These are phyloP conservation scores for Diplodus sargus DNA, from an alignment of 2,797 vertebrate genomes.

Conservation along the genomic window DNA sequence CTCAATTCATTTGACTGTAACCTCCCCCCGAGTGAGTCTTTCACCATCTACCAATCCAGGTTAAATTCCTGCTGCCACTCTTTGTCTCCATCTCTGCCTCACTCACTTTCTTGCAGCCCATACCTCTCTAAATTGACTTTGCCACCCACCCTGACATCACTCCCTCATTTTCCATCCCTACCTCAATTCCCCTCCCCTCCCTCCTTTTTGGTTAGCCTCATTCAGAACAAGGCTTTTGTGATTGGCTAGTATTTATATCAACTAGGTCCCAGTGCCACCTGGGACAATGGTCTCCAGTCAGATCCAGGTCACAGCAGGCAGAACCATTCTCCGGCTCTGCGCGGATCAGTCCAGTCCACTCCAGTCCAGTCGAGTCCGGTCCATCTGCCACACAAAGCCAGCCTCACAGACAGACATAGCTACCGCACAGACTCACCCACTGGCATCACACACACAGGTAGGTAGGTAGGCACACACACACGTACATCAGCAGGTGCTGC, in stretches of 20 bases:
- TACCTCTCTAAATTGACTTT: slow-evolving; percentile 56
- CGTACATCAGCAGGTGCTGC: slow-evolving; percentile 65
- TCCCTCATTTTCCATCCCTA: slow-evolving; percentile 55
- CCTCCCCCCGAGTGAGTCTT: neutral
- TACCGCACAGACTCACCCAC: slow-evolving; percentile 57
- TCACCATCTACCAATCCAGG: slow-evolving; percentile 26
- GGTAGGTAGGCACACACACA: slow-evolving; percentile 29
- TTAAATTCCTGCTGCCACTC: slow-evolving; percentile 30
- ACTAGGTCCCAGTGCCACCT: slow-evolving; percentile 87
- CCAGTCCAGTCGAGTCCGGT: slow-evolving; percentile 43
- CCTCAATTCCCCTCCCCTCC: slow-evolving; percentile 64
- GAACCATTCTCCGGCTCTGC: slow-evolving; percentile 67
- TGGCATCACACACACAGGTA: slow-evolving; percentile 49
- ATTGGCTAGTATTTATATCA: slow-evolving; percentile 90
- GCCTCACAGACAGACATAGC: slow-evolving; percentile 64
- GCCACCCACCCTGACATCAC: slow-evolving; percentile 57
- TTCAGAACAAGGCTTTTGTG: slow-evolving; percentile 79
- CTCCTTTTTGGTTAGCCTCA: slow-evolving; percentile 78
- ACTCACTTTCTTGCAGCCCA: slow-evolving; percentile 24
- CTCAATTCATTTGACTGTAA: neutral
- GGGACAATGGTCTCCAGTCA: slow-evolving; percentile 84
- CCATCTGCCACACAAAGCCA: slow-evolving; percentile 62
- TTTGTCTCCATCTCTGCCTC: slow-evolving; percentile 35
- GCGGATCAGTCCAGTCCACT: slow-evolving; percentile 61
- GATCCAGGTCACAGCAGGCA: slow-evolving; percentile 81